Evolutionary conservation across 2,797 vertebrate species (phyloP), one percentile per base, ranked within the genome.

Genomic region (Cossypha polioptera): DNA sequence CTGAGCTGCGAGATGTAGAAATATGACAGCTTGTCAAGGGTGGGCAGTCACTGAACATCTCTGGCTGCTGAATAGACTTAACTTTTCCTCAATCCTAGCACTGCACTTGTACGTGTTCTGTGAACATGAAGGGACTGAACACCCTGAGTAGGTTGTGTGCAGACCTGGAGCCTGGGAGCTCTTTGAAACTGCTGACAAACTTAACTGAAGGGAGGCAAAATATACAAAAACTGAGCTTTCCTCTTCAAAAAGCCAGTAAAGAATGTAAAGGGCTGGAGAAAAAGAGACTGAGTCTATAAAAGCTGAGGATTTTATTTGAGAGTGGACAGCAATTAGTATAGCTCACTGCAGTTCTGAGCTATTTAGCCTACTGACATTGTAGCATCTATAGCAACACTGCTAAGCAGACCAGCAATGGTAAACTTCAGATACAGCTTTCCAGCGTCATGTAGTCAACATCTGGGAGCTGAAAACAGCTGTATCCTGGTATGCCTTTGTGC

Each of bases 151-250:
- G 33, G 40, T 26, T 24, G 12, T 4, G 2, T 43, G 42, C 17
- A 76, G 35, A 65, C 15, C 54, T 43, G 12, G 42, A 13, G 33
- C 9, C 17, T 62, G 35, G 22, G 29, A 50, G 16, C 12, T 47
- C n/a, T 82, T 43, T 73, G 59, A 76, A 87, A 28, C 33, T 82
- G 28, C 55, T 68, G 35, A 62, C 31, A 94, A 86, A 77, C 20
- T 47, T 35, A 26, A 61, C 19, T 12, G 35, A 50, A 84, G 5
- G 17, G 14, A 77, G 31, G 22, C 0, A 1, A 72, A 78, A 6
- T 5, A 38, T 16, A 47, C 9, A 62, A 50, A 86, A 82, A 50
- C 2, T 61, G 54, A 76, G 26, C 25, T 76, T 76, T 74, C 45
- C 16, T 74, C 45, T 40, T 88, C 40, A 67, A 66, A 77, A 75